A percentile compares a stretch with the other conserved stretches of the same genome.
Conservation (phyloP, 2,797 vertebrate genomes). For the Morelia viridis region DNA sequence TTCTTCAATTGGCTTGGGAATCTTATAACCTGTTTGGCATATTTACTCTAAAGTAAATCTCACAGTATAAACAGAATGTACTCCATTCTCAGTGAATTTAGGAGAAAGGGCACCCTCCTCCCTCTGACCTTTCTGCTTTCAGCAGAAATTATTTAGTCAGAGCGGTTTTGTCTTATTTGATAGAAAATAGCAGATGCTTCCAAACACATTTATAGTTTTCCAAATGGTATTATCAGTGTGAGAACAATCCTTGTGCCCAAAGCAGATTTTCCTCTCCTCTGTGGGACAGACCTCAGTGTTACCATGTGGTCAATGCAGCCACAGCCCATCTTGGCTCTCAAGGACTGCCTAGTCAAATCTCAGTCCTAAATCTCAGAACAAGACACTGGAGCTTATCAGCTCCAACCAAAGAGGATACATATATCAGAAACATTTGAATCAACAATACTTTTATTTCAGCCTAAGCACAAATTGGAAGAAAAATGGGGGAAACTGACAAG, state of each 20-base stretch:
- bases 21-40: not conserved
- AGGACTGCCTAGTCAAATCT: not conserved
- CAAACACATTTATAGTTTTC: not conserved
- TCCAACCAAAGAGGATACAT: not conserved
- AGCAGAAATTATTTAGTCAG: not conserved
- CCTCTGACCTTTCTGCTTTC: not conserved
- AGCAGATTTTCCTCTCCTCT: not conserved
- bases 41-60: not conserved
- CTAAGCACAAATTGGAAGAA: slow-evolving; percentile 41
- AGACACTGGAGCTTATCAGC: not conserved
- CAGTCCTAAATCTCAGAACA: not conserved
- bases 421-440: slow-evolving; percentile 16
- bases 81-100: not conserved
- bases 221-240: not conserved
- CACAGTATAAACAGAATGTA: no score
- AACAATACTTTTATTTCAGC: slow-evolving; percentile 13
- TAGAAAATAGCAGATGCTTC: not conserved
- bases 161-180: not conserved
- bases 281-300: not conserved
- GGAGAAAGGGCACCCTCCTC: not conserved
- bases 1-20: not conserved
- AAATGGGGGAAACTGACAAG: slow-evolving; percentile 33
- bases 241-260: not conserved
- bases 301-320: not conserved
- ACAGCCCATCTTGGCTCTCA: not conserved